Evolutionary conservation across 2,113 vertebrate genomes (phyloP).

Genomic region (Taurulus bubalis): DNA sequence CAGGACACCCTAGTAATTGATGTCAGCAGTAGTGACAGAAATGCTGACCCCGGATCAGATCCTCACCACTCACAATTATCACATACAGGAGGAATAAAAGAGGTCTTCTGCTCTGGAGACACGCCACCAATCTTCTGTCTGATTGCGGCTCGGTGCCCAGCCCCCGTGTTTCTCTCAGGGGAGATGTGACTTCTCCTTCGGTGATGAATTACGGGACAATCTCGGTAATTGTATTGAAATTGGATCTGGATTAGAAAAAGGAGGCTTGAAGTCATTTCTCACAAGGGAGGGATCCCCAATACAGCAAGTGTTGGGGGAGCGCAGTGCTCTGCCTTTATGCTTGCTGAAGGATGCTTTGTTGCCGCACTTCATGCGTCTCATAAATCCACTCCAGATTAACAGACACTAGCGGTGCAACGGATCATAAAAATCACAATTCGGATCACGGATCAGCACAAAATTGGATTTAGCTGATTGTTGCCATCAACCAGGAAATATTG

Average conservation of each 20-base stretch:
- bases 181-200: constrained; percentile 4
- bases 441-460: too few relatives aligned
- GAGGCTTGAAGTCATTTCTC: constrained; percentile 26
- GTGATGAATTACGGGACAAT: constrained; percentile 33
- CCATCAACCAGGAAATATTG: too few relatives aligned
- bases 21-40: not conserved
- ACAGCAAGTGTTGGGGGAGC: not conserved
- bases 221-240: constrained; percentile 35
- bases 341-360: not conserved
- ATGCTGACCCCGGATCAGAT: constrained; percentile 7
- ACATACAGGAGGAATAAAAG: not conserved
- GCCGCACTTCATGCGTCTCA: too few relatives aligned
- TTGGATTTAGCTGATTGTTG: too few relatives aligned
- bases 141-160: not conserved
- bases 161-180: constrained; percentile 26
- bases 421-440: too few relatives aligned
- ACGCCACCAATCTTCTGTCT: not conserved
- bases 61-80: constrained; percentile 1
- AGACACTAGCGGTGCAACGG: not conserved
- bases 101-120: constrained; percentile 8
- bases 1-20: constrained; percentile 6
- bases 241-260: constrained; percentile 27
- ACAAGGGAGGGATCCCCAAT: not conserved
- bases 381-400: not conserved
- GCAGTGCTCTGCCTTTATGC: not conserved